Evolutionary conservation across 64 coral and sea anemone genomes (phyloP).

Genomic region (Hydrozoanthus tunicans): DNA sequence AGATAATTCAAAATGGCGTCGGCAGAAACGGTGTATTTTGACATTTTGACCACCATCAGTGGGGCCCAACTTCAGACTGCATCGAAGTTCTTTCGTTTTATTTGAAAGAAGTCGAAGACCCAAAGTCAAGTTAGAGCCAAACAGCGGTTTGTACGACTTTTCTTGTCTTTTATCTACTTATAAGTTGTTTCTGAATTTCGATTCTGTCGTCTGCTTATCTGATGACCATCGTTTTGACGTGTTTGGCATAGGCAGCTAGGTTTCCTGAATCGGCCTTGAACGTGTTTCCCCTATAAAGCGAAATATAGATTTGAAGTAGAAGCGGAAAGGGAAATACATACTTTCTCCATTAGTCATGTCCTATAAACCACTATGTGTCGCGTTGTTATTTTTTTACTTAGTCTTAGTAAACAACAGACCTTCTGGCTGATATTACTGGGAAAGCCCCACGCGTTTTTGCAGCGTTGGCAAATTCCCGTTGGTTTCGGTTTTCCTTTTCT

Average conservation of each 20-base stretch:
- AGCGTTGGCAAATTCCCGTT: neutral
- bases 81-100: conserved; percentile 46
- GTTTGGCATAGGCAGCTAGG: neutral
- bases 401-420: neutral
- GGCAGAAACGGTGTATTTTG: too few relatives aligned
- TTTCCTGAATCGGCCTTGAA: neutral
- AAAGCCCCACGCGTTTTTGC: neutral
- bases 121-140: neutral
- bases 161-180: neutral
- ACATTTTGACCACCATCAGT: neutral
- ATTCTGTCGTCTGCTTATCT: neutral
- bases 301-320: neutral
- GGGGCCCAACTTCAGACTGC: neutral
- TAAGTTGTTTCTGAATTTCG: neutral
- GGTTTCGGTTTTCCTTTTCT: neutral
- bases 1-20: conserved; percentile 41
- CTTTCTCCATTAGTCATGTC: neutral
- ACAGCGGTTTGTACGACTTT: conserved; percentile 22
- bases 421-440: neutral
- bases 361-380: neutral
- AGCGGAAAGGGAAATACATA: neutral
- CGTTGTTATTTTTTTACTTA: neutral
- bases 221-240: neutral
- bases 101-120: conserved; percentile 48
- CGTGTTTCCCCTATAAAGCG: neutral